phyloP scores from a whole-genome alignment of 37 sponge, comb jelly and placozoan species.

The Corticium candelabrum region DNA sequence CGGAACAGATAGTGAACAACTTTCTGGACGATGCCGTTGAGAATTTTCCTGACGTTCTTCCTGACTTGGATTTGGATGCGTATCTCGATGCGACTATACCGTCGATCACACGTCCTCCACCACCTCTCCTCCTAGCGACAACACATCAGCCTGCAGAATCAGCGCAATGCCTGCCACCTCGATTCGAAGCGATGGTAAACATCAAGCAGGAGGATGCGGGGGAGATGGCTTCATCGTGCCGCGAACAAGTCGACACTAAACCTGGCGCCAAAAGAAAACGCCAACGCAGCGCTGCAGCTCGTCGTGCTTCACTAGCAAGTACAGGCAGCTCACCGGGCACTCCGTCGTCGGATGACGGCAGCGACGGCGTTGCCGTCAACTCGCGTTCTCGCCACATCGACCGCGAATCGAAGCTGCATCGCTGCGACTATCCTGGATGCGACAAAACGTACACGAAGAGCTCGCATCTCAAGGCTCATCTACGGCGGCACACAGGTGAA shows the following conservation, averaged over 20 bases:
- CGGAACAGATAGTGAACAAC: background rate
- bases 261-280: background rate
- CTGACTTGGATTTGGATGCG: background rate
- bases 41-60: background rate
- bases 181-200: background rate
- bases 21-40: background rate
- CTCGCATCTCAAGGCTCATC: slow-evolving; percentile 76
- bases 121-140: background rate
- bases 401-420: slow-evolving; percentile 25
- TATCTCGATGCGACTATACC: background rate
- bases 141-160: too few species aligned
- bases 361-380: background rate
- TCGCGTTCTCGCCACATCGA: background rate
- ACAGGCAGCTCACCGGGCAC: background rate
- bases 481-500: slow-evolving; percentile 80
- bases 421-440: slow-evolving; percentile 60
- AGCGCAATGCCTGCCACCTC: background rate
- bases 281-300: background rate
- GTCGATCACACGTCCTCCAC: background rate
- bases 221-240: background rate
- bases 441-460: slow-evolving; percentile 75
- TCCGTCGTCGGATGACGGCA: background rate
- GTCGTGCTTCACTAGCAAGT: background rate
- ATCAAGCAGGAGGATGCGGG: background rate
- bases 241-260: background rate